Base-by-base conservation (phyloP, 2,113 vertebrate genomes). In the Agelaius phoeniceus region DNA sequence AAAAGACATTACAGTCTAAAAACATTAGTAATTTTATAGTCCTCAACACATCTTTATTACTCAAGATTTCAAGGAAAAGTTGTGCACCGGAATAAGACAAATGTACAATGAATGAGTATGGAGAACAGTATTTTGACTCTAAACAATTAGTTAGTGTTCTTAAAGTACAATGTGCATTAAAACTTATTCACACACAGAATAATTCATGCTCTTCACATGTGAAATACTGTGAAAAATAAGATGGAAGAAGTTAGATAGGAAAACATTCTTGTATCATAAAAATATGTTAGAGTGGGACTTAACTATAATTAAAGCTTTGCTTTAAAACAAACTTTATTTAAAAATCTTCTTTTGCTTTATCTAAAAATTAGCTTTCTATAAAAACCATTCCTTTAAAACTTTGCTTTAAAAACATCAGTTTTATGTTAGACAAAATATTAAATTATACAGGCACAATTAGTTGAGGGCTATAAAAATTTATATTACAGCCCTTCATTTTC, bases 311-410 rank as follows among this genome's bases (percentile, higher is more conserved):
- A 95, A 97, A 98, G 96, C 78, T 96, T 96, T 97, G 91, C 75
- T 95, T 96, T 96, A 94, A 95, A 95, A 96, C 80, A 75, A 88
- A 79, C 24, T 84, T 92, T 80, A 74, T 81, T 97, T 94, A 86
- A 96, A 94, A 96, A 96, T 89, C 83, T 91, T 80, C 85, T 93
- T 90, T 88, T 96, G 19, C 62, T 93, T 94, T 97, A 95, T 95
- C 95, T 97, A 98, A 97, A 96, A 97, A 97, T 71, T 76, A 94
- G 57, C 72, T 97, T 93, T 74, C 92, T 95, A 96, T 91, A 96
- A 96, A 97, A 97, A 86, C 81, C 79, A 91, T 77, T 94, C 86
- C 63, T 95, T 93, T 90, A 97, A 92, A 96, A 94, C 52, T 93
- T 80, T 78, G 51, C 37, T 91, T 93, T 95, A 97, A 97, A 95